Percentiles rank a stretch among this genome's conserved stretches.
These are phyloP conservation scores for Anabacerthia variegaticeps DNA, from an alignment of 2,797 vertebrate species.

Conservation along the genomic window DNA sequence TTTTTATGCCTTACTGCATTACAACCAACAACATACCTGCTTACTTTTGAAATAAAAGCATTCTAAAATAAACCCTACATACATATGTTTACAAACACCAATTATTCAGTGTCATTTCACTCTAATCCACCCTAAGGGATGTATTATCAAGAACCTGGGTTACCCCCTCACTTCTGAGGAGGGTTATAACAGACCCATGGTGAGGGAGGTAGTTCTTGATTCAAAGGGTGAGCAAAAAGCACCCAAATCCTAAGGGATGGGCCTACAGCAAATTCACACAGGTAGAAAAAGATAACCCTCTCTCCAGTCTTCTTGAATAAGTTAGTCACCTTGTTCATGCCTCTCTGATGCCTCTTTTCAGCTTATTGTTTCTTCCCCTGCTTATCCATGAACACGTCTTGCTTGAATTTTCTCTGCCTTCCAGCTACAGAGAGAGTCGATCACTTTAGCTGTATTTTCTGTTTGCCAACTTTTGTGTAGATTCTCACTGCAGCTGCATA, in stretches of 20 bases:
- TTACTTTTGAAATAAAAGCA: too few relatives aligned
- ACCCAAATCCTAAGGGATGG: neutral
- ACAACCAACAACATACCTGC: too few relatives aligned
- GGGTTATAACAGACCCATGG: too few relatives aligned
- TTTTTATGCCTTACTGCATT: too few relatives aligned
- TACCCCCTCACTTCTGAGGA: too few relatives aligned
- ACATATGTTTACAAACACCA: too few relatives aligned
- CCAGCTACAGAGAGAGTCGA: neutral
- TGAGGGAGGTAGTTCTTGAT: neutral
- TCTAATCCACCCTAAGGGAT: too few relatives aligned
- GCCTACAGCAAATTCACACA: neutral
- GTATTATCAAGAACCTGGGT: too few relatives aligned
- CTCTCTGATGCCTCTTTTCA: neutral
- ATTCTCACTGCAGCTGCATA: slow-evolving; percentile 28
- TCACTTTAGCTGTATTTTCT: neutral
- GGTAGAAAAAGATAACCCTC: neutral
- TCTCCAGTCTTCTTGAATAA: neutral
- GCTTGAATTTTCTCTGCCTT: neutral
- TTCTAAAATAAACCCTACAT: too few relatives aligned
- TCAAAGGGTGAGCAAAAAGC: neutral
- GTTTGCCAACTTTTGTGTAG: neutral
- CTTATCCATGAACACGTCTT: neutral
- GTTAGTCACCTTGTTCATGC: neutral
- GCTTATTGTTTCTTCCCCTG: neutral
- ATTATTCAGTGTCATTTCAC: too few relatives aligned